Evolutionary conservation across 1,140 invertebrate species (phyloP).

Genomic region (Pygmarrhopalites habei): DNA sequence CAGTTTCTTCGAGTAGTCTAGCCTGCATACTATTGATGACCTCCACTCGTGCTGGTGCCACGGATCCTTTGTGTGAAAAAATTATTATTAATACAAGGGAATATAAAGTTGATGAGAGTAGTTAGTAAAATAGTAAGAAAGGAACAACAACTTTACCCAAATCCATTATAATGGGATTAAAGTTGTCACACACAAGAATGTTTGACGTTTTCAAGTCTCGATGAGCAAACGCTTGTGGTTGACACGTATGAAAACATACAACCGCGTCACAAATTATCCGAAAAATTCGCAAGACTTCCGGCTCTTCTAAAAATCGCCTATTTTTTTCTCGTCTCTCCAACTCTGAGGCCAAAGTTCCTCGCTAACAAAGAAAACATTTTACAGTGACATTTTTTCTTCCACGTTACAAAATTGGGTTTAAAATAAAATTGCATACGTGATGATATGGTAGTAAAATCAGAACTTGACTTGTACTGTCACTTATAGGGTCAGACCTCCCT

Average conservation of each 20-base stretch:
- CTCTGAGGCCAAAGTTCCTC: constrained; percentile 66
- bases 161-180: constrained; percentile 72
- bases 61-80: constrained; percentile 57
- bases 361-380: constrained; percentile 44
- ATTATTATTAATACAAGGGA: too few species aligned
- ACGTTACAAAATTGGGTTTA: too few species aligned
- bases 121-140: too few species aligned
- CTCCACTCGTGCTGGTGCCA: constrained; percentile 63
- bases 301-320: constrained; percentile 56
- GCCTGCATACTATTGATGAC: constrained; percentile 65
- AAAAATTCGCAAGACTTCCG: constrained; percentile 63
- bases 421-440: constrained; percentile 48
- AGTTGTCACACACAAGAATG: constrained; percentile 64
- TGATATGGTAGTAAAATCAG: constrained; percentile 71
- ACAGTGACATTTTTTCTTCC: too few species aligned
- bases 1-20: constrained; percentile 66
- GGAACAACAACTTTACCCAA: constrained; percentile 54
- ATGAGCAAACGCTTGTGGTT: constrained; percentile 67
- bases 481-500: constrained; percentile 56
- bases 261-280: constrained; percentile 66
- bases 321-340: constrained; percentile 54
- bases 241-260: constrained; percentile 63
- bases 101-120: too few species aligned
- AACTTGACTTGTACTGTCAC: constrained; percentile 64
- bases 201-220: constrained; percentile 79